Conservation (phyloP, 2,797 vertebrate species). For the Sandelia bainsii region DNA sequence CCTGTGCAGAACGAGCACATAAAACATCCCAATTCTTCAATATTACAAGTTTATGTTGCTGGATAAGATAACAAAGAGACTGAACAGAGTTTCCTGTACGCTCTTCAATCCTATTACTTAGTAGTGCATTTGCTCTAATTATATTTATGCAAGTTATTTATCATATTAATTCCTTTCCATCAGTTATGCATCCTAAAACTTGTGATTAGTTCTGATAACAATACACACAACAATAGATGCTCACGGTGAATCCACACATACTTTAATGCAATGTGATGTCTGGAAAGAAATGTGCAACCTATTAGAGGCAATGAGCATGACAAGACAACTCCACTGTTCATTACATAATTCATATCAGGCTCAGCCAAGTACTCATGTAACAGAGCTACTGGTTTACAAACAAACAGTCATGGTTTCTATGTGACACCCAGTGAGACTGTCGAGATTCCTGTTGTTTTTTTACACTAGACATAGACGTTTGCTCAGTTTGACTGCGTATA, state of each 20-base stretch:
- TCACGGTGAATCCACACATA: constrained; percentile 11
- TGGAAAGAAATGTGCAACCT: constrained; percentile 13
- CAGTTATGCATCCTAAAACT: not conserved
- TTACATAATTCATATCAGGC: constrained; percentile 43
- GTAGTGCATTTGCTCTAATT: not conserved
- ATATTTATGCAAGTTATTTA: constrained; percentile 1
- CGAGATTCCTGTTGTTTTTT: no score
- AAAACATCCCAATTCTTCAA: constrained; percentile 11
- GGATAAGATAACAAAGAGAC: not conserved
- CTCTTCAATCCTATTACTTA: not conserved
- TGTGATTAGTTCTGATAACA: constrained; percentile 9
- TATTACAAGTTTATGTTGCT: no score
- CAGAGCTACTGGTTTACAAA: constrained; percentile 19
- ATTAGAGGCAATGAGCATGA: constrained; percentile 9
- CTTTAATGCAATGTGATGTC: constrained; percentile 1
- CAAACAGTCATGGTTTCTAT: constrained; percentile 14
- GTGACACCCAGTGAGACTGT: not conserved
- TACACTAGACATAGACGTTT: no score
- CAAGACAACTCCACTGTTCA: constrained; percentile 25
- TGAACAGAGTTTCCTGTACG: not conserved
- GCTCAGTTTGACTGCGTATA: not conserved
- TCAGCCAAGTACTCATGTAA: constrained; percentile 25
- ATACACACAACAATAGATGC: constrained; percentile 4
- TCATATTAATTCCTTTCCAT: constrained; percentile 1
- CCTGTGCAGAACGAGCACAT: constrained; percentile 33